These are phyloP conservation scores for Julus scandinavius DNA, from an alignment of 2,888 invertebrate species.

Conservation along the genomic window DNA sequence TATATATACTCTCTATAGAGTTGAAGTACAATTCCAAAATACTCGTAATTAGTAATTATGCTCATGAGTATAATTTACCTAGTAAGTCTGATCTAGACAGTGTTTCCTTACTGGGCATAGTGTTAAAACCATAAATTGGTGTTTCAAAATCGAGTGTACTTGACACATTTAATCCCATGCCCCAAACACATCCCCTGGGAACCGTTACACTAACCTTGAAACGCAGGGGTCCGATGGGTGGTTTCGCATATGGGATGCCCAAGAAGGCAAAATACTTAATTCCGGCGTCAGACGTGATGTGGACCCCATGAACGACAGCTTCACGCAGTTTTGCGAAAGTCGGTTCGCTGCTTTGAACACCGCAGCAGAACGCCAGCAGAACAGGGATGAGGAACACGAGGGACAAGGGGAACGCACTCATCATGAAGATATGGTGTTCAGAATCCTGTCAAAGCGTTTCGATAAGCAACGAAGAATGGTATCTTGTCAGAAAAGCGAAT, in stretches of 20 bases:
- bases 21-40: too few species aligned
- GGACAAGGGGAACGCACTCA: neutral
- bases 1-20: too few species aligned
- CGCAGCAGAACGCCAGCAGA: neutral
- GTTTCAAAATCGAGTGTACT: too few species aligned
- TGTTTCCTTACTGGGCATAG: too few species aligned
- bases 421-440: neutral
- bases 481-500: too few species aligned
- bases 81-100: too few species aligned
- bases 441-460: neutral
- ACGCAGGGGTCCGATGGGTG: slow-evolving; percentile 47
- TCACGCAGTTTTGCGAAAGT: neutral
- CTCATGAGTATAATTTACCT: too few species aligned
- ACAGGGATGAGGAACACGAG: neutral
- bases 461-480: too few species aligned
- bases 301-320: slow-evolving; percentile 44
- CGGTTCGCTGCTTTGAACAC: neutral
- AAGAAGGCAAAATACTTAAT: slow-evolving; percentile 37
- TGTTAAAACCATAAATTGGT: too few species aligned
- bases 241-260: slow-evolving; percentile 53
- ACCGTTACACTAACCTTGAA: slow-evolving; percentile 46
- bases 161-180: too few species aligned
- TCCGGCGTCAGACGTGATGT: neutral
- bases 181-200: too few species aligned
- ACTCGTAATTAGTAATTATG: too few species aligned